Base-by-base conservation (phyloP, 1,140 invertebrate genomes). In the Drosophila oshimai region DNA sequence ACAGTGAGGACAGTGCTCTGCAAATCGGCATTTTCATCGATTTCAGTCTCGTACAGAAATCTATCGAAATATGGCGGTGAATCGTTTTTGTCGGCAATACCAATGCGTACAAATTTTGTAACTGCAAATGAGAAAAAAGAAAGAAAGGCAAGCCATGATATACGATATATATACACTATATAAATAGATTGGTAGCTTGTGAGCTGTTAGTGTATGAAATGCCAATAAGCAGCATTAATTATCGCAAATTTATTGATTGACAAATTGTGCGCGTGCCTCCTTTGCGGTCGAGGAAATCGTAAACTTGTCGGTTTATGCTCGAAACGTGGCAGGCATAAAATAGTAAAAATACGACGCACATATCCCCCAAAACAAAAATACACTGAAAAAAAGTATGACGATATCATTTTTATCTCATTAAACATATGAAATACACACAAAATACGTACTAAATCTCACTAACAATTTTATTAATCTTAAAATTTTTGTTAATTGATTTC, bases 1-100 rank as follows among this genome's bases (percentile, higher is more conserved):
- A 95, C 93, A 17, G 93, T 94, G 71, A 95, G 93, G 28, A 95
- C 93, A 10, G 94, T 93, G 79, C 94, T 93, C 69, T 94, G 93
- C 67, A 94, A 93, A 76, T 94, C 94, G 76, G 94, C 94, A 91
- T 94, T 94, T 80, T 95, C 95, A 80, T 94, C 93, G 47, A 95
- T 94, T 77, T 94, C 93, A 41, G 94, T 93, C 81, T 94, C 93
- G 90, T 95, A 95, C 24, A 94, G 86, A 26, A 92, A 91, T 89
- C 95, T 93, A 90, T 94, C 94, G 90, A 95, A 95, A 90, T 94
- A 94, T 20, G 94, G 95, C 39, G 93, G 91, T 79, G 95, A 94
- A 90, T 95, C 94, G 90, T 95, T 95, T 91, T 94, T 94, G 87
- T 95, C 92, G 50, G 92, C 91, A 75, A 92, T 92, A 67, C 92